phyloP scores from a whole-genome alignment of 2,888 invertebrate genomes.

The Mycogona germanica region DNA sequence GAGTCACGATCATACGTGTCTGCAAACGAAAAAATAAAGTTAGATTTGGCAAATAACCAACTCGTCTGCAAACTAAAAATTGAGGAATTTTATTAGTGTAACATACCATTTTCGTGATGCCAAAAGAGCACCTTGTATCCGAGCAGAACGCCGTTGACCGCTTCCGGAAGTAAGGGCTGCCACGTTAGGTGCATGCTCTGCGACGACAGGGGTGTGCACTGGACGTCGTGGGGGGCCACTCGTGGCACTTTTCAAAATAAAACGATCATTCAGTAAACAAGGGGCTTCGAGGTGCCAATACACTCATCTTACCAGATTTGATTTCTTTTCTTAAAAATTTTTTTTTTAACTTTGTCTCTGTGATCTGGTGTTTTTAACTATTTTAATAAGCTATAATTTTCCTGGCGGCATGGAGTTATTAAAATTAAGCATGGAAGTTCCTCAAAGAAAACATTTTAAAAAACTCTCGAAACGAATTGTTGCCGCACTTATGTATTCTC shows the following conservation, averaged over 20 bases:
- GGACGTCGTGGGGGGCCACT: constrained; percentile 35
- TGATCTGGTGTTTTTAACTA: too few species aligned
- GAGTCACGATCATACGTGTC: constrained; percentile 15
- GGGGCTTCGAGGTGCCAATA: too few species aligned
- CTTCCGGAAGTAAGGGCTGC: constrained; percentile 33
- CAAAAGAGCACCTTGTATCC: constrained; percentile 31
- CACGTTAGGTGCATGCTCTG: constrained; percentile 33
- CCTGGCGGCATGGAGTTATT: too few species aligned
- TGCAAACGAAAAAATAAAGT: constrained; percentile 3
- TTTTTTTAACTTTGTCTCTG: too few species aligned
- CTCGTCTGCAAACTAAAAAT: too few species aligned
- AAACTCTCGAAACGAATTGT: too few species aligned
- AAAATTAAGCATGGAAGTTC: background rate
- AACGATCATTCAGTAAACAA: too few species aligned
- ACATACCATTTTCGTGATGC: background rate
- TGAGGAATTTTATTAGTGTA: background rate
- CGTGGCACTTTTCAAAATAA: constrained; percentile 10
- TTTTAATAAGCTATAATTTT: too few species aligned
- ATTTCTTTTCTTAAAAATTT: too few species aligned
- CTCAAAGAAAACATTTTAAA: background rate
- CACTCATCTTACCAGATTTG: too few species aligned
- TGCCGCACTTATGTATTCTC: too few species aligned
- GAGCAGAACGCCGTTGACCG: constrained; percentile 34
- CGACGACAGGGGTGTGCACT: constrained; percentile 32
- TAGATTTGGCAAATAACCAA: too few species aligned